Conservation (phyloP, 1,140 invertebrate species). For the Drosophila kurseongensis region DNA sequence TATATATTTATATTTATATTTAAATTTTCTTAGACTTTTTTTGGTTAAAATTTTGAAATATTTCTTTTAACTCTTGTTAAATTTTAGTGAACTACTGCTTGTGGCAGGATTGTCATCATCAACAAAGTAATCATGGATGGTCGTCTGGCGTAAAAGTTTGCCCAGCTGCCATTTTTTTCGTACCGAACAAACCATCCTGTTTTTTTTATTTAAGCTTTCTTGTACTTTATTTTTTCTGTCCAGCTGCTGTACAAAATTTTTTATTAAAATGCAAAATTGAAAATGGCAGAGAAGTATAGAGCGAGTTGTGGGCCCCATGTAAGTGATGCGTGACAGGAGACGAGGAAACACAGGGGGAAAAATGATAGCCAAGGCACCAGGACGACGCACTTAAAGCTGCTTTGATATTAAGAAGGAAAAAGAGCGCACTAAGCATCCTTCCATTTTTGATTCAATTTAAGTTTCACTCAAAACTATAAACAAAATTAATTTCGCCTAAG, state of each 20-base stretch:
- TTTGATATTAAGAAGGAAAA: conserved; percentile 63
- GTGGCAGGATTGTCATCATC: conserved; percentile 74
- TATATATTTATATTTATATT: too few relatives aligned
- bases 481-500: conserved; percentile 62
- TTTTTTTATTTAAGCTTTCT: conserved; percentile 16
- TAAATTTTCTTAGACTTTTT: too few relatives aligned
- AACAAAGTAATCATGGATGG: conserved; percentile 79
- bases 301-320: conserved; percentile 49
- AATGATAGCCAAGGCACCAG: conserved; percentile 1
- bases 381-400: conserved; percentile 49
- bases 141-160: conserved; percentile 45
- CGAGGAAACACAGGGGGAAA: conserved; percentile 5
- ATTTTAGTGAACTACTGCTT: conserved; percentile 1
- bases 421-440: conserved; percentile 39
- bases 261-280: conserved; percentile 83
- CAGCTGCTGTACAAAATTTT: conserved; percentile 74
- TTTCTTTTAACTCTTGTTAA: not conserved
- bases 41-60: not conserved
- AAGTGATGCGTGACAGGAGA: conserved; percentile 71
- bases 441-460: conserved; percentile 73
- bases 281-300: conserved; percentile 55
- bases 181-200: conserved; percentile 15
- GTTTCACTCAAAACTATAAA: conserved; percentile 56
- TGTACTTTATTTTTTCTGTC: conserved; percentile 23
- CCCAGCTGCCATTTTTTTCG: conserved; percentile 53